Evolutionary conservation across 2,888 invertebrate genomes (phyloP).

Genomic region (Coelinius sp.): DNA sequence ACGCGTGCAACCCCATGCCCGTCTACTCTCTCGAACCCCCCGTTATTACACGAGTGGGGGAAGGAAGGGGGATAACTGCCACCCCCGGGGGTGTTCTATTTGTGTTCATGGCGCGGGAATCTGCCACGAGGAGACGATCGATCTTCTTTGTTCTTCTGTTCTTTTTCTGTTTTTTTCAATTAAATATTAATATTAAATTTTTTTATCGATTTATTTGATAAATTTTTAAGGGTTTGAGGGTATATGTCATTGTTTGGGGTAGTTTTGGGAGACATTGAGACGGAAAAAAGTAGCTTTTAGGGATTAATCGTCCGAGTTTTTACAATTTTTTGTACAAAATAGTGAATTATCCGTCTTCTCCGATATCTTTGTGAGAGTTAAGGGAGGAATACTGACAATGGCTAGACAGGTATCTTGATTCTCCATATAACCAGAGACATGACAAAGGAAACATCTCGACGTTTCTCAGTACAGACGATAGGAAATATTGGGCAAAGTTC

Average conservation of each 20-base stretch:
- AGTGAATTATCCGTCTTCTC: background rate
- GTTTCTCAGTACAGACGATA: conserved; percentile 37
- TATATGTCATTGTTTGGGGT: too few relatives aligned
- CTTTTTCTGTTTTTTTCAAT: background rate
- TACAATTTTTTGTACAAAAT: too few relatives aligned
- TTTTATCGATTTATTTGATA: background rate
- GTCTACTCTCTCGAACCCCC: background rate
- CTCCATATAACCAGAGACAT: conserved; percentile 36
- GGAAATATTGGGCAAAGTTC: conserved; percentile 46
- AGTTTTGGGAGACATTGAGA: background rate
- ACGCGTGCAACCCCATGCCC: conserved; percentile 34
- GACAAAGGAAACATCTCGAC: conserved; percentile 27
- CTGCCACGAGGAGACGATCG: conserved; percentile 33
- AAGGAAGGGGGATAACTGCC: background rate
- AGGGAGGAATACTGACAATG: conserved; percentile 34
- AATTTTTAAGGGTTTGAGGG: background rate
- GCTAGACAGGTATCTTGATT: conserved; percentile 23
- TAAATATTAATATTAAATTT: background rate
- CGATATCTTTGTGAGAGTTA: conserved; percentile 28
- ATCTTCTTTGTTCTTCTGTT: conserved; percentile 30
- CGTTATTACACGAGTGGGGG: background rate
- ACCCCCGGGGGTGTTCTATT: background rate
- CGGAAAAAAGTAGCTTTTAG: too few relatives aligned
- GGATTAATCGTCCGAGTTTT: conserved; percentile 30
- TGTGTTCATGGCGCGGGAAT: conserved; percentile 23